Evolutionary conservation across 2,888 invertebrate species (phyloP).

Genomic region (Agriopis aurantiaria): DNA sequence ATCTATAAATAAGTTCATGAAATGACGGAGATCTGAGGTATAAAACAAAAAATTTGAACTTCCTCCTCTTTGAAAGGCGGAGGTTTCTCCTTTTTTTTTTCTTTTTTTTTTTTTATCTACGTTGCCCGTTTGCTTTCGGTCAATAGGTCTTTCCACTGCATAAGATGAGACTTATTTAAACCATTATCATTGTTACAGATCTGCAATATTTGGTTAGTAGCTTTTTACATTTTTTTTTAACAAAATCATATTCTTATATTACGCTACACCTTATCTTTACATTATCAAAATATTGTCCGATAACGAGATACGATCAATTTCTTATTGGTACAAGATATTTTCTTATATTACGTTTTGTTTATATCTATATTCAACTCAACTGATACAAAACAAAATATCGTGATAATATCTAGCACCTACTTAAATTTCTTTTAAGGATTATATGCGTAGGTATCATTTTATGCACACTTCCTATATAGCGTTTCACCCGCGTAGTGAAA

Average conservation of each 20-base stretch:
- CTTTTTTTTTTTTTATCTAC: too few relatives aligned
- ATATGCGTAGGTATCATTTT: not conserved
- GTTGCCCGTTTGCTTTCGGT: too few relatives aligned
- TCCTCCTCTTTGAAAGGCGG: too few relatives aligned
- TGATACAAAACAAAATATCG: not conserved
- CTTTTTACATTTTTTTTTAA: not conserved
- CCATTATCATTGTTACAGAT: not conserved
- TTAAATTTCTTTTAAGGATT: not conserved
- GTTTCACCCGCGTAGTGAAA: too few relatives aligned
- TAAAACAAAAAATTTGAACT: too few relatives aligned
- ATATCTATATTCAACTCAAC: not conserved
- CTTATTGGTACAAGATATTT: conserved; percentile 6
- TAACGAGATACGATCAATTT: not conserved
- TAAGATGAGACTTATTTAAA: not conserved
- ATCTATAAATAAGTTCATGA: too few relatives aligned
- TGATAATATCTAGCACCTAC: not conserved
- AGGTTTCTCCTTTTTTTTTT: too few relatives aligned
- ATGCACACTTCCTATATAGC: not conserved
- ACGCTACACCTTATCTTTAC: not conserved
- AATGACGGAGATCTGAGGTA: too few relatives aligned
- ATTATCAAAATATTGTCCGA: conserved; percentile 2
- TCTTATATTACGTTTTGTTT: not conserved
- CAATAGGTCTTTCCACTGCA: too few relatives aligned
- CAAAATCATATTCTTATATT: not conserved
- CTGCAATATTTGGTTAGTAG: not conserved